These are phyloP conservation scores for Drepana arcuata DNA, from an alignment of 1,140 invertebrate genomes.

Conservation along the genomic window DNA sequence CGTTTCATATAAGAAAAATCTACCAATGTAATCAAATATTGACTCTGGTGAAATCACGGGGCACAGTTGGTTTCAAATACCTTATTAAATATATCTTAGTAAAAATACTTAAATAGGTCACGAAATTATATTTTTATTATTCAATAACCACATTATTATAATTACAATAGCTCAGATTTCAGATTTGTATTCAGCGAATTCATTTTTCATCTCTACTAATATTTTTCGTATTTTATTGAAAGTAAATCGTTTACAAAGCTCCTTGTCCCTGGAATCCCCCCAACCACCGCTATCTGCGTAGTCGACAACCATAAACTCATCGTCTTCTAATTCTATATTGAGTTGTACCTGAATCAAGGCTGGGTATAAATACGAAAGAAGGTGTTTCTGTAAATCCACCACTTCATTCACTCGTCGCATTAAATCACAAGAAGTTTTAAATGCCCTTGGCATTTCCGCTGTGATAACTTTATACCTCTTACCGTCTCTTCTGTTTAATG, in stretches of 20 bases:
- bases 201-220: conserved; percentile 24
- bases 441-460: conserved; percentile 24
- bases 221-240: conserved; percentile 63
- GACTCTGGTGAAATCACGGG: not conserved
- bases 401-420: conserved; percentile 14
- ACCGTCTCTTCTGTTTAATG: conserved; percentile 23
- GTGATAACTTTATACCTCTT: conserved; percentile 29
- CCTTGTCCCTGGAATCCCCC: conserved; percentile 50
- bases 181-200: conserved; percentile 8
- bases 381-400: conserved; percentile 13
- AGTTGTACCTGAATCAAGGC: conserved; percentile 21
- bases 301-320: conserved; percentile 25
- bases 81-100: not conserved
- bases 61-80: not conserved
- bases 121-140: not conserved
- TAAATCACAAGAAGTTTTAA: conserved; percentile 7
- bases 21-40: not conserved
- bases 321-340: conserved; percentile 23
- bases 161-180: not conserved
- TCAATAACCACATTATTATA: too few relatives aligned
- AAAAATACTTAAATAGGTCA: not conserved
- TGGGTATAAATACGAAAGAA: conserved; percentile 19
- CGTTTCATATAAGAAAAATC: not conserved
- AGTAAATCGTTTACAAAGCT: conserved; percentile 60
- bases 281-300: conserved; percentile 28